Conservation (phyloP, 2,113 vertebrate genomes). For the Cynopterus brachyotis region DNA sequence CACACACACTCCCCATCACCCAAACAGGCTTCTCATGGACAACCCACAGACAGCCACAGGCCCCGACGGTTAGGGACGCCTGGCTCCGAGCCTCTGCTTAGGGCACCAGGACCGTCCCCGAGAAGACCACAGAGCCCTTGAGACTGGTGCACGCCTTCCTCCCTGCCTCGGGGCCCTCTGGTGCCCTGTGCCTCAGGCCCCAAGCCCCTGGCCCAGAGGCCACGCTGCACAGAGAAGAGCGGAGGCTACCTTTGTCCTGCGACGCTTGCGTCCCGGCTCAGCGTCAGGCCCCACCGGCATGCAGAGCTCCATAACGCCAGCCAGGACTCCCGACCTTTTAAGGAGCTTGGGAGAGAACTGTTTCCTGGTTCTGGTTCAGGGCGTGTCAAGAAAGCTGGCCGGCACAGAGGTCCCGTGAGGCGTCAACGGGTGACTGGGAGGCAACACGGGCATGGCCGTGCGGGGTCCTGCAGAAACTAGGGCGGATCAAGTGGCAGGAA, state of each 20-base stretch:
- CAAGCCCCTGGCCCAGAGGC: background rate
- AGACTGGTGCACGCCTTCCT: background rate
- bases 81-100: background rate
- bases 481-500: background rate
- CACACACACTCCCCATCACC: background rate
- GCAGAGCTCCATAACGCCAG: background rate
- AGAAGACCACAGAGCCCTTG: background rate
- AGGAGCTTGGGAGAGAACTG: background rate
- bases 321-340: background rate
- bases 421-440: background rate
- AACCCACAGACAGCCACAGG: background rate
- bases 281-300: background rate
- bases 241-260: conserved; percentile 4
- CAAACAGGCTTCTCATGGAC: background rate
- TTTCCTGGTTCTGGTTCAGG: background rate
- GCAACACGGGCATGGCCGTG: background rate
- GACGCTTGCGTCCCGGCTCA: background rate
- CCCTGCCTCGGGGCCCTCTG: background rate
- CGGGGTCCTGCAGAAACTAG: background rate
- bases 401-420: background rate
- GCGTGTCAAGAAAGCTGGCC: background rate
- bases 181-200: background rate
- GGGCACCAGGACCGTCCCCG: background rate
- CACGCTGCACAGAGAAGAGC: background rate
- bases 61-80: background rate